phyloP scores from a whole-genome alignment of 2,888 invertebrate species.

The Chrysina gloriosa region DNA sequence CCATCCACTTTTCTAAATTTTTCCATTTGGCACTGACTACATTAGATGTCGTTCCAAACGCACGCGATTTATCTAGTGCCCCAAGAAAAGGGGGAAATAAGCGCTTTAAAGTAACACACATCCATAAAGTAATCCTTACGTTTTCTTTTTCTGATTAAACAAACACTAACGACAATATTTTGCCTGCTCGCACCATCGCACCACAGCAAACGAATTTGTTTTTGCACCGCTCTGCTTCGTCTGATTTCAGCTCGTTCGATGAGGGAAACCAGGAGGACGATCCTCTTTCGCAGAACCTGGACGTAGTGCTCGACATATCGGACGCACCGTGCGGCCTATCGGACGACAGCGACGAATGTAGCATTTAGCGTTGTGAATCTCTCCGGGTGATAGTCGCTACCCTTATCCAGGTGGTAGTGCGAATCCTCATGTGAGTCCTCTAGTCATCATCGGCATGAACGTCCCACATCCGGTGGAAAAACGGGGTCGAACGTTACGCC shows the following conservation, averaged over 20 bases:
- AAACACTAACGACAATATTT: not conserved
- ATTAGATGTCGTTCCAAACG: too few species aligned
- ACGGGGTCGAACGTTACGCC: not conserved
- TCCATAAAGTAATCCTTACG: not conserved
- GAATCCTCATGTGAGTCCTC: too few species aligned
- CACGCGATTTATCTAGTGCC: too few species aligned
- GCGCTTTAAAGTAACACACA: too few species aligned
- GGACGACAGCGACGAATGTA: conserved; percentile 72
- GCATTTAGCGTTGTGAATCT: conserved; percentile 67
- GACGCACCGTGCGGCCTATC: conserved; percentile 56
- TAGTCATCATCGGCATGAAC: not conserved
- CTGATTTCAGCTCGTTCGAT: conserved; percentile 75
- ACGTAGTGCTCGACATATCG: conserved; percentile 68
- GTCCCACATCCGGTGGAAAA: too few species aligned
- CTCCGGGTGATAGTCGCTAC: not conserved
- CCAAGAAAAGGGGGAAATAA: too few species aligned
- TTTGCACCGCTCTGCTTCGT: conserved; percentile 2
- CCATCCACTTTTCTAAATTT: too few species aligned
- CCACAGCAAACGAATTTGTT: not conserved
- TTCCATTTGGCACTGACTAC: too few species aligned
- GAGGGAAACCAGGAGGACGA: conserved; percentile 74
- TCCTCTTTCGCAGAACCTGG: conserved; percentile 75
- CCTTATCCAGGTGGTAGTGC: not conserved
- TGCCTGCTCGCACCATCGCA: not conserved
- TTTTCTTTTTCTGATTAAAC: not conserved